Evolutionary conservation across 2,797 vertebrate species (phyloP).

Genomic region (Chelon auratus): DNA sequence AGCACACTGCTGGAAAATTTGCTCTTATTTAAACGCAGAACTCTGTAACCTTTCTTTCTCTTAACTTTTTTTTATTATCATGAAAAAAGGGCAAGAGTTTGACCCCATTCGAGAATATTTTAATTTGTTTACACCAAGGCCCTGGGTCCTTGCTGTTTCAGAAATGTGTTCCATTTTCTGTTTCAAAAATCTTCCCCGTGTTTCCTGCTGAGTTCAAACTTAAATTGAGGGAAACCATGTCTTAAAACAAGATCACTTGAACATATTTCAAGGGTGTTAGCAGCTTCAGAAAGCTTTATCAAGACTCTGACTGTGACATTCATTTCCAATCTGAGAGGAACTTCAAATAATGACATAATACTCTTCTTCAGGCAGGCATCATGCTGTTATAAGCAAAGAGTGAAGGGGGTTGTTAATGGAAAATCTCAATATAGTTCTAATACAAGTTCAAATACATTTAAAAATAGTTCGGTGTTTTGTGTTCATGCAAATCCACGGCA

Average conservation of each 20-base stretch:
- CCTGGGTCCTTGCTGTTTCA: slow-evolving; percentile 36
- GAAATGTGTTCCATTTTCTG: slow-evolving; percentile 39
- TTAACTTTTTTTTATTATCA: slow-evolving; percentile 35
- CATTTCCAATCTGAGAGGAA: slow-evolving; percentile 62
- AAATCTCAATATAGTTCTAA: slow-evolving; percentile 55
- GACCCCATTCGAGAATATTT: slow-evolving; percentile 55
- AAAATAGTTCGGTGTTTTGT: slow-evolving; percentile 49
- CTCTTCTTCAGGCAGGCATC: slow-evolving; percentile 62
- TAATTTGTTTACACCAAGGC: slow-evolving; percentile 63
- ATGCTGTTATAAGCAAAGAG: slow-evolving; percentile 54
- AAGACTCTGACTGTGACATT: slow-evolving; percentile 68
- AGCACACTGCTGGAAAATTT: slow-evolving; percentile 27
- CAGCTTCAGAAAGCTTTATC: slow-evolving; percentile 64
- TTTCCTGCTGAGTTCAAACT: slow-evolving; percentile 56
- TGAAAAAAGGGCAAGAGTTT: slow-evolving; percentile 48
- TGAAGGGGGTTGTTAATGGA: slow-evolving; percentile 47
- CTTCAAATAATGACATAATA: slow-evolving; percentile 70
- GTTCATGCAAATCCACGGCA: slow-evolving; percentile 45
- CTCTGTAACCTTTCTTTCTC: slow-evolving; percentile 37
- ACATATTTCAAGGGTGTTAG: slow-evolving; percentile 64
- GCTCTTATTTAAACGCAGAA: slow-evolving; percentile 29
- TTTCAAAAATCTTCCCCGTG: slow-evolving; percentile 53
- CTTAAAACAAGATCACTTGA: slow-evolving; percentile 67
- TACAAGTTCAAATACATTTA: slow-evolving; percentile 47
- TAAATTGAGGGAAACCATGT: slow-evolving; percentile 48